Conservation (phyloP, 2,797 vertebrate genomes). For the Esox lucius region DNA sequence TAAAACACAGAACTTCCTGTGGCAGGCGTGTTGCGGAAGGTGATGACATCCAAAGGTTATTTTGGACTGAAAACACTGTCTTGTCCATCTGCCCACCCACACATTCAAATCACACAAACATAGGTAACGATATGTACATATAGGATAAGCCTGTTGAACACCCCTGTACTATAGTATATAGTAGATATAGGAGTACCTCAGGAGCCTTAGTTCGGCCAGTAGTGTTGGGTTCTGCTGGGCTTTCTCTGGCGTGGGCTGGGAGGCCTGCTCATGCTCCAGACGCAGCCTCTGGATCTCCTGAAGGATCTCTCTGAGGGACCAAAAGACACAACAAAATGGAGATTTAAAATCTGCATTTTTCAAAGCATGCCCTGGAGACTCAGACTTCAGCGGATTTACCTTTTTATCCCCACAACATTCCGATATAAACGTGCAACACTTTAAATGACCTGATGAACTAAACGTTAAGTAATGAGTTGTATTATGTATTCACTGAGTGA, state of each 20-base stretch:
- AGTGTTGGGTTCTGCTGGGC: slow-evolving; percentile 96
- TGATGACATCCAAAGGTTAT: not conserved
- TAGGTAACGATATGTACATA: not conserved
- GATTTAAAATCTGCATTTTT: not conserved
- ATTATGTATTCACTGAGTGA: not conserved
- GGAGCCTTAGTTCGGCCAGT: slow-evolving; percentile 88
- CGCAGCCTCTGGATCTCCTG: slow-evolving; percentile 95
- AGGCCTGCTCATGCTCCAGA: slow-evolving; percentile 94
- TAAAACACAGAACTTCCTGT: too few relatives aligned
- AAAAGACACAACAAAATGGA: slow-evolving; percentile 1
- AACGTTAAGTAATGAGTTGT: not conserved
- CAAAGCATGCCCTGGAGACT: not conserved
- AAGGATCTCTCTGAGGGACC: slow-evolving; percentile 84
- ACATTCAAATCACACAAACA: slow-evolving; percentile 14
- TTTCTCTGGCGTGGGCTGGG: slow-evolving; percentile 95
- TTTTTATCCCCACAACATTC: not conserved
- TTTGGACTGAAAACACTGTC: not conserved
- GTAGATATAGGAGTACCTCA: slow-evolving; percentile 74
- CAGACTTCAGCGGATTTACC: not conserved
- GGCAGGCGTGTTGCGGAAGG: too few relatives aligned
- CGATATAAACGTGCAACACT: not conserved
- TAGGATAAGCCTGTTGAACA: not conserved
- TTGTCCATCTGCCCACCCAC: not conserved
- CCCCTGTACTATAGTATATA: not conserved
- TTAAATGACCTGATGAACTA: not conserved